Percentiles rank a stretch among this genome's conserved stretches.
These are phyloP conservation scores for Zootoca vivipara DNA, from an alignment of 2,113 vertebrate species.

Conservation along the genomic window DNA sequence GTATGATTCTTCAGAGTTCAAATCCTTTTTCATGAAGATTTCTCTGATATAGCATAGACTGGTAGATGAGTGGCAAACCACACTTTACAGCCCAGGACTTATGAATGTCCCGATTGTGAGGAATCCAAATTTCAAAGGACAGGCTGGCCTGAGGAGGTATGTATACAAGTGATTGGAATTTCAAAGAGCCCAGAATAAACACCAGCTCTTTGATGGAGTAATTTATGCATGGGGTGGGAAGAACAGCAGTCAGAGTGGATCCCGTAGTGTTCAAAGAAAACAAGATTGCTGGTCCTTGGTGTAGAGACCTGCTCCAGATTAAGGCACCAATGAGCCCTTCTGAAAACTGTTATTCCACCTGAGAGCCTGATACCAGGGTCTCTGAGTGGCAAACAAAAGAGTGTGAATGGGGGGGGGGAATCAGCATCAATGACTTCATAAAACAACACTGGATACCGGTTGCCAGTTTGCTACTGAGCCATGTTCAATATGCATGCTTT, in stretches of 20 bases:
- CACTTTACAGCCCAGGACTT: slow-evolving; percentile 63
- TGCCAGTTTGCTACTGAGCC: no score
- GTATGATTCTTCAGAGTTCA: no score
- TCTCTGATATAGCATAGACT: slow-evolving; percentile 36
- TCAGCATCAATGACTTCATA: neutral
- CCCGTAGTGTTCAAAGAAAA: slow-evolving; percentile 74
- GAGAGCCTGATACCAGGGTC: accelerated
- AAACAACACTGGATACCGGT: neutral
- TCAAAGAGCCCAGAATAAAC: slow-evolving; percentile 80
- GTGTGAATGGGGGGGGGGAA: neutral
- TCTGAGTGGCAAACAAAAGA: neutral
- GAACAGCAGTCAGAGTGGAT: slow-evolving; percentile 76
- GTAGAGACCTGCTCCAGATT: slow-evolving; percentile 17
- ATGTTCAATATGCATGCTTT: no score
- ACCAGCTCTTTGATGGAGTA: slow-evolving; percentile 81
- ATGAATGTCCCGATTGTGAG: slow-evolving; percentile 80
- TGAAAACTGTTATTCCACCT: neutral
- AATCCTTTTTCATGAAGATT: neutral
- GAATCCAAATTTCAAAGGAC: slow-evolving; percentile 77
- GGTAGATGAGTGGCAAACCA: slow-evolving; percentile 52
- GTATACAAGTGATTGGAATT: slow-evolving; percentile 82
- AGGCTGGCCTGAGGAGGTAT: slow-evolving; percentile 76
- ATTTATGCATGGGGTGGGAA: slow-evolving; percentile 80
- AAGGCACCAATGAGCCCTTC: neutral
- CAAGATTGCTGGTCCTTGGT: slow-evolving; percentile 20